A percentile compares a stretch with the other conserved stretches of the same genome.
These are phyloP conservation scores for Drosophila ogumai DNA, from an alignment of 1,140 invertebrate genomes.

Conservation along the genomic window DNA sequence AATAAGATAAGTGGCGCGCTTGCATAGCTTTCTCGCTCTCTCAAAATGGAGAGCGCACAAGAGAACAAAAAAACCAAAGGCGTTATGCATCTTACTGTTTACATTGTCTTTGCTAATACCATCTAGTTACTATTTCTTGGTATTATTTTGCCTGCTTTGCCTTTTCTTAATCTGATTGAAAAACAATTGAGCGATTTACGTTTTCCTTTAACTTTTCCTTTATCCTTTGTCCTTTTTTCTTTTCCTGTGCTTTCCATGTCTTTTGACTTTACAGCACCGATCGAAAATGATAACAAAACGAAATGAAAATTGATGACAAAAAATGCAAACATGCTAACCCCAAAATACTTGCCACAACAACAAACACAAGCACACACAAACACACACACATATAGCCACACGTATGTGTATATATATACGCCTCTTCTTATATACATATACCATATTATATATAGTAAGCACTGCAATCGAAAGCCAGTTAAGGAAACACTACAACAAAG, in stretches of 20 bases:
- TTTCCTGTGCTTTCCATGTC: slow-evolving; percentile 39
- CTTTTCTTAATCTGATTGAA: slow-evolving; percentile 14
- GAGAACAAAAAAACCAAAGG: background rate
- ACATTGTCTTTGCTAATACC: slow-evolving; percentile 12
- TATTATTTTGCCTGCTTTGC: slow-evolving; percentile 41
- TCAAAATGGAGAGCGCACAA: background rate
- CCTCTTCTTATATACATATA: slow-evolving; percentile 55
- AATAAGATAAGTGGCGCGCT: background rate
- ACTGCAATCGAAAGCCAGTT: slow-evolving; percentile 60
- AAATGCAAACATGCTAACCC: slow-evolving; percentile 28
- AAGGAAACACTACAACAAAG: slow-evolving; percentile 48
- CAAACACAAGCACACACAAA: slow-evolving; percentile 1
- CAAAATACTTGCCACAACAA: slow-evolving; percentile 10
- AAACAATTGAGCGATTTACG: slow-evolving; percentile 23
- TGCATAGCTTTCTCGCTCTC: background rate
- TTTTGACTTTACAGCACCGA: slow-evolving; percentile 35
- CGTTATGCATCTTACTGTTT: background rate
- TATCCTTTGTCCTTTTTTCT: slow-evolving; percentile 1
- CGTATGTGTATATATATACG: slow-evolving; percentile 41
- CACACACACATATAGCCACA: slow-evolving; percentile 20
- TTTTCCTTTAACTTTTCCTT: slow-evolving; percentile 9
- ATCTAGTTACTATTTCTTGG: slow-evolving; percentile 17
- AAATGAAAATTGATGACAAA: slow-evolving; percentile 1
- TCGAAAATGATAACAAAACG: slow-evolving; percentile 14
- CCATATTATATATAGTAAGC: slow-evolving; percentile 46